Base-by-base conservation (phyloP, 2,797 vertebrate species). In the Malurus leucopterus region DNA sequence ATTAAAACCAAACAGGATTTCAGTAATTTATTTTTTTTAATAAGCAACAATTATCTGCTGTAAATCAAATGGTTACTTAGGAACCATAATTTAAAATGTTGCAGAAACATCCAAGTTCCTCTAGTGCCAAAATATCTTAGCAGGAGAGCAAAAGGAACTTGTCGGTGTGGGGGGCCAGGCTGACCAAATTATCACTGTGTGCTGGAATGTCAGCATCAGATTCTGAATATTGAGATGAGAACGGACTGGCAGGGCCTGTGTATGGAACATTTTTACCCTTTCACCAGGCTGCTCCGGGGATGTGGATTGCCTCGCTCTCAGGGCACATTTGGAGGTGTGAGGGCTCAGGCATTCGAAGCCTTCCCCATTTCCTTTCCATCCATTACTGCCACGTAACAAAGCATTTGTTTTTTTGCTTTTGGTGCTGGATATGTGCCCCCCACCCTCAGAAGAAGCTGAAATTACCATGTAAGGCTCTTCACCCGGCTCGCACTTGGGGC, bases 381-480 rank as follows among this genome's bases (percentile, higher is more conserved):
- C 14, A 18, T 49, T 50, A 43, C n/a, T 3, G 1, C 27, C 55
- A 23, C 0, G 5, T 26, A 64, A 53, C 30, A 89, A 51, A 85
- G 5, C 30, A 16, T 36, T 55, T 59, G 12, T 4, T 36, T 51
- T 51, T 83, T 86, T 26, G 14, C 36, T 9, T 58, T 41, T 22
- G 46, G 34, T 54, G 23, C 15, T 57, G 0, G 0, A 3, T 7
- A 6, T 0, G 16, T n/a, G 34, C 43, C 55, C 44, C 32, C 40
- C 41, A 47, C 30, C 34, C 91, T 41, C 24, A 64, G 53, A 13
- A 57, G 44, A 11, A 59, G 79, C 21, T 64, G 70, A 41, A 78
- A 97, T 98, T 97, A 99, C 99, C 98, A 99, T 98, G 87, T 98
- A 98, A 6, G 99, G 99, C 92, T 99, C 99, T 90, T 99, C 98